These are phyloP conservation scores for Gastrophryne carolinensis DNA, from an alignment of 2,797 vertebrate genomes.

Conservation along the genomic window DNA sequence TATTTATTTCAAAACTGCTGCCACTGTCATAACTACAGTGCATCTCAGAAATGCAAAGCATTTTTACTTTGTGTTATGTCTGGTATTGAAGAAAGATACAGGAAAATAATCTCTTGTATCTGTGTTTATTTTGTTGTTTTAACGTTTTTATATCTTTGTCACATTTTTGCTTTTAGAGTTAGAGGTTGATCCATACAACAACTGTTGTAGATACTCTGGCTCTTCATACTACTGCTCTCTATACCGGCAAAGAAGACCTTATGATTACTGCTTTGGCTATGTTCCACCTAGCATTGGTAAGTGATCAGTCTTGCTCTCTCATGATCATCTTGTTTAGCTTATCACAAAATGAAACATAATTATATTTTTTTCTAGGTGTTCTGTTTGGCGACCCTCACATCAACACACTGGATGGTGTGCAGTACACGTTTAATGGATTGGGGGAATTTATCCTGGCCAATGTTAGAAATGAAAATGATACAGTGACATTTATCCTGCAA, in stretches of 20 bases:
- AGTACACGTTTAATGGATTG: slow-evolving; percentile 54
- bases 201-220: slow-evolving; percentile 67
- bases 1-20: no score
- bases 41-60: no score
- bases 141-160: not conserved
- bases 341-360: no score
- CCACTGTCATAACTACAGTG: no score
- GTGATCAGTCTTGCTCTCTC: not conserved
- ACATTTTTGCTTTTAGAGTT: slow-evolving; percentile 52
- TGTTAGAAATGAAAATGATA: slow-evolving; percentile 31
- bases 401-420: slow-evolving; percentile 46
- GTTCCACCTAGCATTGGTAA: slow-evolving; percentile 53
- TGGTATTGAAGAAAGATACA: no score
- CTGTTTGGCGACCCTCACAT: slow-evolving; percentile 52
- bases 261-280: slow-evolving; percentile 63
- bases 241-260: slow-evolving; percentile 60
- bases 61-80: no score
- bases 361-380: slow-evolving; percentile 23
- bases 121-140: no score
- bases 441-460: slow-evolving; percentile 47
- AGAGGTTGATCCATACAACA: slow-evolving; percentile 64
- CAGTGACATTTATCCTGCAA: slow-evolving; percentile 45
- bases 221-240: slow-evolving; percentile 56
- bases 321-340: no score
- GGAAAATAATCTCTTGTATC: no score